Percentiles rank a stretch among this genome's conserved stretches.
Evolutionary conservation across 2,113 vertebrate genomes (phyloP).

Genomic region (Symphodus melops): DNA sequence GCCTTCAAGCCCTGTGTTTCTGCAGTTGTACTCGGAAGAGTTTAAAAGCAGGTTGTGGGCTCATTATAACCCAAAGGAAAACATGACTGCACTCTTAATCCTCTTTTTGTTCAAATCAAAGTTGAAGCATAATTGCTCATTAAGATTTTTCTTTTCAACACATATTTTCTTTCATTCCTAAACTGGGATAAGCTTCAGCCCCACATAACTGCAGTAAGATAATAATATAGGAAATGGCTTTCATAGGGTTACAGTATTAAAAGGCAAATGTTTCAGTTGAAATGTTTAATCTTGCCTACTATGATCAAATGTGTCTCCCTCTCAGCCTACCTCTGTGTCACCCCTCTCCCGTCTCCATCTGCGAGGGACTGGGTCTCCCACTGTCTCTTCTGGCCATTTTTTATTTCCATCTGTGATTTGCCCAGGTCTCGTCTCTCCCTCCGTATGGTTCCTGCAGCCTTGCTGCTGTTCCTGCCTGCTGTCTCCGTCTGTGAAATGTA

Average conservation of each 20-base stretch:
- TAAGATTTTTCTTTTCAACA: neutral
- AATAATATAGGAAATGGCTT: neutral
- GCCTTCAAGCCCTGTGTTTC: neutral
- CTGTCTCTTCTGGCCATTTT: slow-evolving; percentile 55
- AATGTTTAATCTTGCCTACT: slow-evolving; percentile 5
- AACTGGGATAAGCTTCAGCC: neutral
- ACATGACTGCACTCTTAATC: neutral
- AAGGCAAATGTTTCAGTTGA: neutral
- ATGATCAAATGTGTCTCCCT: neutral
- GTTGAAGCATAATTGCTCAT: neutral
- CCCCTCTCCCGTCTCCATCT: slow-evolving; percentile 41
- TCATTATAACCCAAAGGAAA: slow-evolving; percentile 1
- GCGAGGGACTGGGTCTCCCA: slow-evolving; percentile 32
- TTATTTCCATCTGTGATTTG: slow-evolving; percentile 61
- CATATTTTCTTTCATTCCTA: slow-evolving; percentile 4
- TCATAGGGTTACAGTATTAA: neutral
- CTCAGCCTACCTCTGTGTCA: slow-evolving; percentile 26
- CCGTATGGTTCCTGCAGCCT: slow-evolving; percentile 65
- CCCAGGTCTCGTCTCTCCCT: slow-evolving; percentile 51
- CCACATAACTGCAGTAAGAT: neutral
- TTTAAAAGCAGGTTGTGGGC: neutral
- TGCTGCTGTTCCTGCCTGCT: slow-evolving; percentile 54
- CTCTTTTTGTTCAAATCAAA: neutral
- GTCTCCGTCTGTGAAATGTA: slow-evolving; percentile 63
- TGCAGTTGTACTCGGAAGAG: neutral